Evolutionary conservation across 37 sponge, comb jelly and placozoan species (phyloP).

Genomic region (Chondrosia reniformis): DNA sequence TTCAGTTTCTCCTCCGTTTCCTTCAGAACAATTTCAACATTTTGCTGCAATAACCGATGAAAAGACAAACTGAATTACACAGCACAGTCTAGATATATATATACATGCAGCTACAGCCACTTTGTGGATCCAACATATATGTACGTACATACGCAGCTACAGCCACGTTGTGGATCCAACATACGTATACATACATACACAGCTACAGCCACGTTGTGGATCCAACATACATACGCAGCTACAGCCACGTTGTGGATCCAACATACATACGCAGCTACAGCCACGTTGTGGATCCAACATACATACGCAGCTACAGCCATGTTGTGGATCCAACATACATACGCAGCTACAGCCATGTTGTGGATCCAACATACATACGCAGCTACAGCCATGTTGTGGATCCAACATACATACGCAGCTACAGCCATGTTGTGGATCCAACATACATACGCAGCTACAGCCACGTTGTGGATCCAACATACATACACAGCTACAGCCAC

Average conservation of each 20-base stretch:
- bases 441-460: background rate
- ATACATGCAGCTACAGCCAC: background rate
- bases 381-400: background rate
- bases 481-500: background rate
- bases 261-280: background rate
- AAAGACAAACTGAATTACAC: background rate
- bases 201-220: background rate
- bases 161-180: background rate
- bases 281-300: background rate
- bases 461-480: background rate
- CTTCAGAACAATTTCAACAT: background rate
- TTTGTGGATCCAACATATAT: background rate
- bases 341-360: background rate
- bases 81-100: background rate
- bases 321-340: background rate
- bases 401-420: background rate
- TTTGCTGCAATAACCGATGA: background rate
- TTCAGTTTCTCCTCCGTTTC: background rate
- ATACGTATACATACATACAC: constrained; percentile 3
- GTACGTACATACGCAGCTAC: constrained; percentile 8
- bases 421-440: background rate
- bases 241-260: background rate
- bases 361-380: background rate
- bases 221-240: background rate
- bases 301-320: background rate